Evolutionary conservation across 2,113 vertebrate genomes (phyloP).

Genomic region (Bufo bufo): DNA sequence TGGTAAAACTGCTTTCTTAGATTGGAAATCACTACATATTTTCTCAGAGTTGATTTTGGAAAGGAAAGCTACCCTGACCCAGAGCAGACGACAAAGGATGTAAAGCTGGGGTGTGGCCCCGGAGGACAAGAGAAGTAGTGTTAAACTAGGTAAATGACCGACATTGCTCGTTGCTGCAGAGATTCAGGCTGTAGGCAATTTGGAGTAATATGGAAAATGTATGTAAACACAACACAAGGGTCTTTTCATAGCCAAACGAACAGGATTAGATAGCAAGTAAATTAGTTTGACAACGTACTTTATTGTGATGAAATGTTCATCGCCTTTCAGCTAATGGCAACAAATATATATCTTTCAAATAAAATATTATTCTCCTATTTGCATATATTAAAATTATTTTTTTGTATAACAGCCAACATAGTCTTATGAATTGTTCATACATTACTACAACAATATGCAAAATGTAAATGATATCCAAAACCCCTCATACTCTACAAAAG

Average conservation of each 20-base stretch:
- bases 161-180: background rate
- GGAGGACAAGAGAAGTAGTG: conserved; percentile 45
- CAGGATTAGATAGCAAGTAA: background rate
- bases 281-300: background rate
- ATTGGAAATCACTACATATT: conserved; percentile 45
- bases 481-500: no score
- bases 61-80: conserved; percentile 25
- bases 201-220: conserved; percentile 33
- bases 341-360: no score
- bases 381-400: no score
- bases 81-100: conserved; percentile 53
- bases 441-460: no score
- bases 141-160: conserved; percentile 16
- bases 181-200: background rate
- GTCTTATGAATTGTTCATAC: no score
- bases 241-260: background rate
- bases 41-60: conserved; percentile 42
- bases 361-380: no score
- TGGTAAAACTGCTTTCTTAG: conserved; percentile 30
- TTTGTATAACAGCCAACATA: no score
- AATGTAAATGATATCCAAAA: no score
- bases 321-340: no score
- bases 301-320: no score
- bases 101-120: conserved; percentile 14
- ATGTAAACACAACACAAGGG: background rate